A percentile compares a stretch with the other conserved stretches of the same genome.
These are phyloP conservation scores for Limonius californicus DNA, from an alignment of 1,140 invertebrate species.

Conservation along the genomic window DNA sequence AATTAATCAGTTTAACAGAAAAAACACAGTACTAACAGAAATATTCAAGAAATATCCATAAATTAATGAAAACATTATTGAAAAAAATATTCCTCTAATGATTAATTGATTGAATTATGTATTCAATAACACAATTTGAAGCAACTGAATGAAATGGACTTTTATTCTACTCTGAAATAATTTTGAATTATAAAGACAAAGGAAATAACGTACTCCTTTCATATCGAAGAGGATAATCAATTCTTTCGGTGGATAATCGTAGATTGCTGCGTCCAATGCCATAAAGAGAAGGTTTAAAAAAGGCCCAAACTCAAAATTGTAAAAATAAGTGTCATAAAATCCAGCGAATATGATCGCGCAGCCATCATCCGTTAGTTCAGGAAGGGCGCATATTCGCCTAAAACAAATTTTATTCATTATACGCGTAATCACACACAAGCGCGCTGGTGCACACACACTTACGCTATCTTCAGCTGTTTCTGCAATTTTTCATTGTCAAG, in stretches of 20 bases:
- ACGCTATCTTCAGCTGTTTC: conserved; percentile 34
- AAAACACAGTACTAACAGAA: too few relatives aligned
- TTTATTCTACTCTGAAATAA: too few relatives aligned
- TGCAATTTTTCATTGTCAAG: conserved; percentile 30
- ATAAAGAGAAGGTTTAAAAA: conserved; percentile 59
- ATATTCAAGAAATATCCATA: too few relatives aligned
- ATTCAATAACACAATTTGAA: too few relatives aligned
- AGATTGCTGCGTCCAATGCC: conserved; percentile 52
- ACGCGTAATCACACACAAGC: conserved; percentile 30
- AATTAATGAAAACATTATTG: too few relatives aligned
- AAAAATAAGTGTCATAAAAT: conserved; percentile 53
- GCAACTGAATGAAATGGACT: too few relatives aligned
- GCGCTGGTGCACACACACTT: conserved; percentile 29
- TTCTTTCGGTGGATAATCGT: conserved; percentile 42
- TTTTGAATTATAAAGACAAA: too few relatives aligned
- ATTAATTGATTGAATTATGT: too few relatives aligned
- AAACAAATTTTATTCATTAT: conserved; percentile 37
- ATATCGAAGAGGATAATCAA: conserved; percentile 63
- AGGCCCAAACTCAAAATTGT: conserved; percentile 57
- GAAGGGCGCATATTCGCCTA: conserved; percentile 47
- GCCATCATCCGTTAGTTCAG: conserved; percentile 55
- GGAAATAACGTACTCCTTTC: conserved; percentile 50
- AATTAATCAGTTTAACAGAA: too few relatives aligned
- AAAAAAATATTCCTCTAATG: too few relatives aligned
- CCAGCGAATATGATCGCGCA: conserved; percentile 60